Base-by-base conservation (phyloP, 2,888 invertebrate genomes). In the Drosophila falleni region DNA sequence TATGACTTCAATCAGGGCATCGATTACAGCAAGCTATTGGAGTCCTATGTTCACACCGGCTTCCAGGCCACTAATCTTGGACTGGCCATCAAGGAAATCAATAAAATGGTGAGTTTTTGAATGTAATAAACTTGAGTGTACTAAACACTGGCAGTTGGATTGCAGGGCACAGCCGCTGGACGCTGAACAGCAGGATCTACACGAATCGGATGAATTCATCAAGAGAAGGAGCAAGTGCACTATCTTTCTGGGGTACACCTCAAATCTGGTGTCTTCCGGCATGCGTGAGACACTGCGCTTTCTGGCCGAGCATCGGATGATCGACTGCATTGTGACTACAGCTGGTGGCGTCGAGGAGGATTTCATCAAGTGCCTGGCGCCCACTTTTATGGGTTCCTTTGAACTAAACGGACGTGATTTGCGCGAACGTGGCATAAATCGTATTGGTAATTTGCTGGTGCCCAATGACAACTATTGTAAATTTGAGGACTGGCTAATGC, bases 291-390 rank as follows among this genome's bases (percentile, higher is more conserved):
- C 97, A 0, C 95, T 99, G 72, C 93, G 96, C 59, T 99, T 97
- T 94, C 93, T 98, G 61, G 97, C 96, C 0, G 95, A 98, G 90
- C 95, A 97, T 90, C 95, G 95, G 91, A 95, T 98, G 94, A 95
- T 99, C 35, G 99, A 99, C 93, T 98, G 98, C 90, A 94, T 99
- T 74, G 99, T 99, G 1, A 97, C 99, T 0, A 98, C 98, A 11
- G 99, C 99, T 0, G 99, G 99, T 1, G 99, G 99, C 0, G 94
- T 99, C 0, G 99, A 99, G 92, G 99, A 99, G 93, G 99, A 99
- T 93, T 95, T 99, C 49, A 99, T 99, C 46, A 99, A 99, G 94
- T 99, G 99, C 91, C 94, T 99, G 60, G 98, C 97, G 1, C 97
- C 98, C 0, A 99, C 99, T 0, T 98, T 95, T 87, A 91, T 99